Evolutionary conservation across 2,888 invertebrate genomes (phyloP).

Genomic region (Corythucha ciliata): DNA sequence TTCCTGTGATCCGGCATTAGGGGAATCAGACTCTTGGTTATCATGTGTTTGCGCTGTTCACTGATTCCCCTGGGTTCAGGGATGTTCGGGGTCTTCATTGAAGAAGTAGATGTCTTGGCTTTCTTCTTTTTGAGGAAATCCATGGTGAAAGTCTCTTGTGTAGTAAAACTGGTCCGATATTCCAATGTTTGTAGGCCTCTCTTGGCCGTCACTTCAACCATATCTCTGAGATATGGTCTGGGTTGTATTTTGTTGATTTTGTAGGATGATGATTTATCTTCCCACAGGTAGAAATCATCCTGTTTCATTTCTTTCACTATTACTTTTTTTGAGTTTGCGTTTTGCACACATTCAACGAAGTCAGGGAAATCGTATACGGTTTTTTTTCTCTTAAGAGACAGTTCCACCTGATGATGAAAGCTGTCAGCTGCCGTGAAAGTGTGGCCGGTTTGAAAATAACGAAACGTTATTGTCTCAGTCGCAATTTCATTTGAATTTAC

Average conservation of each 20-base stretch:
- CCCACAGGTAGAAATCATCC: background rate
- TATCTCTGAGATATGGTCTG: background rate
- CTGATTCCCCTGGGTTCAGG: too few species aligned
- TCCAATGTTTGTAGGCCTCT: background rate
- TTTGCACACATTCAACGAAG: slow-evolving; percentile 15
- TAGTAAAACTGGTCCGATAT: too few species aligned
- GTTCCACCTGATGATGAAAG: slow-evolving; percentile 27
- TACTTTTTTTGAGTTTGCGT: slow-evolving; percentile 18
- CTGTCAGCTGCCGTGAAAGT: slow-evolving; percentile 27
- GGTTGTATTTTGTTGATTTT: background rate
- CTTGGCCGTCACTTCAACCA: background rate
- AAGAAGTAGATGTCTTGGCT: too few species aligned
- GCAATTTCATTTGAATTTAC: too few species aligned
- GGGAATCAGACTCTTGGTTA: too few species aligned
- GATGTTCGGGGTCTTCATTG: too few species aligned
- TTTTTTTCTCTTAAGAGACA: slow-evolving; percentile 14
- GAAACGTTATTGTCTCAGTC: background rate
- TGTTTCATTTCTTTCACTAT: background rate
- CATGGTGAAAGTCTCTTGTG: too few species aligned
- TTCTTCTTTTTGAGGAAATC: too few species aligned
- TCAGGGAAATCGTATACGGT: slow-evolving; percentile 15
- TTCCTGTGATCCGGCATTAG: too few species aligned
- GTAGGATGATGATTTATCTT: background rate
- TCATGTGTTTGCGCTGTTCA: too few species aligned
- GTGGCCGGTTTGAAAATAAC: slow-evolving; percentile 25